Evolutionary conservation across 2,888 invertebrate genomes (phyloP).

Genomic region (Steinernema hermaphroditum): DNA sequence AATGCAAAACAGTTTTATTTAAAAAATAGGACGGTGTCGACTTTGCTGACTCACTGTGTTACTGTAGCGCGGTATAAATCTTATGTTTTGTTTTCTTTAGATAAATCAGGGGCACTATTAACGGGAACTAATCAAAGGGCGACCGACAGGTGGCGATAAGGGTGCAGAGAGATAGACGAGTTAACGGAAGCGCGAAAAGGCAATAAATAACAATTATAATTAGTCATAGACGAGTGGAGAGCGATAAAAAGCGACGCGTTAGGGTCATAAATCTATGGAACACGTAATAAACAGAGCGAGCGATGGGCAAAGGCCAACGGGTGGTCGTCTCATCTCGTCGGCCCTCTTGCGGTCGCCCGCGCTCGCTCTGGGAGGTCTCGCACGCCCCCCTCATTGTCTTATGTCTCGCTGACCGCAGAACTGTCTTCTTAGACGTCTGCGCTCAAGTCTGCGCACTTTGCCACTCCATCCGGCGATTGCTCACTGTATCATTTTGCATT

Average conservation of each 20-base stretch:
- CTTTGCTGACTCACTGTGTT: background rate
- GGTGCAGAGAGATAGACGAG: background rate
- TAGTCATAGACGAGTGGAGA: conserved; percentile 21
- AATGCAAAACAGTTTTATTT: background rate
- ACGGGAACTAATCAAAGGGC: background rate
- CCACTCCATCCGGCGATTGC: conserved; percentile 2
- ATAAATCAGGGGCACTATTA: background rate
- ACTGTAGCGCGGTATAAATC: background rate
- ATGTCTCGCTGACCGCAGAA: conserved; percentile 8
- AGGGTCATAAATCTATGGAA: conserved; percentile 31
- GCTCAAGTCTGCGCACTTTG: conserved; percentile 1
- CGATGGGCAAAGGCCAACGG: conserved; percentile 30
- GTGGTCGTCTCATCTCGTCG: conserved; percentile 25
- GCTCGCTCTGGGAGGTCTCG: conserved; percentile 29
- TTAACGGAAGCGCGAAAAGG: conserved; percentile 27
- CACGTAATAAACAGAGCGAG: conserved; percentile 31
- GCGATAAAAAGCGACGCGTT: conserved; percentile 29
- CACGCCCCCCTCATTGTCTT: conserved; percentile 28
- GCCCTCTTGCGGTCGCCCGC: conserved; percentile 29
- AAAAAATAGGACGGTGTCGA: background rate
- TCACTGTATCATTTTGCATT: conserved; percentile 26
- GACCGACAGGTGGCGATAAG: background rate
- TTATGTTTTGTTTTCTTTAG: background rate
- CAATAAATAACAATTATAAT: conserved; percentile 30
- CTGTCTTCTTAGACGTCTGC: conserved; percentile 4